Evolutionary conservation across 92 coral and sea anemone species (phyloP).

Genomic region (Isaurus tuberculatus): DNA sequence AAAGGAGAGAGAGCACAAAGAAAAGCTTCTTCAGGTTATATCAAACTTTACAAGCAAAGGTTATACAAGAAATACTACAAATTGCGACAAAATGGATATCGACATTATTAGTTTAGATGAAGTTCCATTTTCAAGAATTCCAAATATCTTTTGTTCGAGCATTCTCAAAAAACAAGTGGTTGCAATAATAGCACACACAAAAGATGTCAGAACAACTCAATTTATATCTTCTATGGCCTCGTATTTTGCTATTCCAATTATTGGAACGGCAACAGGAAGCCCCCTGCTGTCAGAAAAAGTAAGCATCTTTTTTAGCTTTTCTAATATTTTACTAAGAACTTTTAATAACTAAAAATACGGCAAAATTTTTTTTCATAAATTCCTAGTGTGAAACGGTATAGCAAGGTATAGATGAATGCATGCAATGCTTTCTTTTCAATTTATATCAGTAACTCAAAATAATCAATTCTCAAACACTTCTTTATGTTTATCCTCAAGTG

Average conservation of each 20-base stretch:
- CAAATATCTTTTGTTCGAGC: slow-evolving; percentile 61
- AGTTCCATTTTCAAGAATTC: slow-evolving; percentile 51
- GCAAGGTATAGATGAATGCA: too few relatives aligned
- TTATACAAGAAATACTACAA: background rate
- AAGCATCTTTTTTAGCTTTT: slow-evolving; percentile 2
- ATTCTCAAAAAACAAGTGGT: slow-evolving; percentile 61
- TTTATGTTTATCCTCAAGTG: background rate
- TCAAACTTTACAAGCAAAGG: slow-evolving; percentile 18
- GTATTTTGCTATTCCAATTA: slow-evolving; percentile 68
- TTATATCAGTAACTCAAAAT: background rate
- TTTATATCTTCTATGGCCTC: slow-evolving; percentile 74
- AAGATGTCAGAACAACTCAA: slow-evolving; percentile 45
- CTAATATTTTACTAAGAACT: background rate
- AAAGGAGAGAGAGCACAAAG: background rate
- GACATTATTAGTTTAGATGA: slow-evolving; percentile 50
- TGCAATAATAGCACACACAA: slow-evolving; percentile 70
- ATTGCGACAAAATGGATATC: slow-evolving; percentile 22
- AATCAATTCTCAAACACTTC: background rate
- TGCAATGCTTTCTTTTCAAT: background rate
- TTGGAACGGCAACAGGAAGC: slow-evolving; percentile 57
- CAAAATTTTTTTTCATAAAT: too few relatives aligned
- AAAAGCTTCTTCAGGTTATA: slow-evolving; percentile 7
- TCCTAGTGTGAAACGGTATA: too few relatives aligned
- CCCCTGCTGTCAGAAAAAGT: slow-evolving; percentile 78
- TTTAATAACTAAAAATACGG: background rate